Conservation (phyloP, 2,888 invertebrate species). For the Diplolepis rosae region DNA sequence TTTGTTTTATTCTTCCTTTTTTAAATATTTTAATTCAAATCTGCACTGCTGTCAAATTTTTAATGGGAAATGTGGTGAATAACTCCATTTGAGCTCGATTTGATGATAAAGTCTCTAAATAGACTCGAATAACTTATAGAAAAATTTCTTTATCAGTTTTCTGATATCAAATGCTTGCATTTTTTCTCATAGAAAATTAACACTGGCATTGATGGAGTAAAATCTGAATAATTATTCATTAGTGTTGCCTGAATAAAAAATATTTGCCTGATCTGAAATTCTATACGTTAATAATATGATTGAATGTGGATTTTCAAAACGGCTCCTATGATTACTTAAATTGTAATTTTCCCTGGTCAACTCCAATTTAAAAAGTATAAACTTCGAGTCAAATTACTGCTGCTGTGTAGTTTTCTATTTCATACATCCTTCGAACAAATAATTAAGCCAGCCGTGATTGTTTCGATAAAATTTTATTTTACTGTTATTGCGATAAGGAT, state of each 20-base stretch:
- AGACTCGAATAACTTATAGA: too few relatives aligned
- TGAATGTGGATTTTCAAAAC: neutral
- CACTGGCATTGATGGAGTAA: too few relatives aligned
- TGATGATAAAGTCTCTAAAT: too few relatives aligned
- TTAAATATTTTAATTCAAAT: neutral
- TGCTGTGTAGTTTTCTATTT: neutral
- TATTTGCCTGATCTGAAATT: too few relatives aligned
- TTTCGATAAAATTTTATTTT: slow-evolving; percentile 21
- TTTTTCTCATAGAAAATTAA: too few relatives aligned
- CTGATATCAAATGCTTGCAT: too few relatives aligned
- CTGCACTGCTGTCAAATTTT: slow-evolving; percentile 12
- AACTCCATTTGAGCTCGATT: too few relatives aligned
- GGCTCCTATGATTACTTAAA: neutral
- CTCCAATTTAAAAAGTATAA: neutral
- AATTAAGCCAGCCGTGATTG: neutral
- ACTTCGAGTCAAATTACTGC: neutral
- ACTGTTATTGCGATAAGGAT: slow-evolving; percentile 10
- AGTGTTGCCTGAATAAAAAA: too few relatives aligned
- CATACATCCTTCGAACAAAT: neutral
- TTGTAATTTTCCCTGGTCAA: neutral
- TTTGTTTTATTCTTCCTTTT: neutral
- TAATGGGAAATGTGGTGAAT: neutral
- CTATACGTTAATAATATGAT: too few relatives aligned
- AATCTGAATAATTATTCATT: too few relatives aligned
- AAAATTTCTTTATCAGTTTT: too few relatives aligned